Evolutionary conservation across 2,888 invertebrate genomes (phyloP).

Genomic region (Brachynemurus nebulosus): DNA sequence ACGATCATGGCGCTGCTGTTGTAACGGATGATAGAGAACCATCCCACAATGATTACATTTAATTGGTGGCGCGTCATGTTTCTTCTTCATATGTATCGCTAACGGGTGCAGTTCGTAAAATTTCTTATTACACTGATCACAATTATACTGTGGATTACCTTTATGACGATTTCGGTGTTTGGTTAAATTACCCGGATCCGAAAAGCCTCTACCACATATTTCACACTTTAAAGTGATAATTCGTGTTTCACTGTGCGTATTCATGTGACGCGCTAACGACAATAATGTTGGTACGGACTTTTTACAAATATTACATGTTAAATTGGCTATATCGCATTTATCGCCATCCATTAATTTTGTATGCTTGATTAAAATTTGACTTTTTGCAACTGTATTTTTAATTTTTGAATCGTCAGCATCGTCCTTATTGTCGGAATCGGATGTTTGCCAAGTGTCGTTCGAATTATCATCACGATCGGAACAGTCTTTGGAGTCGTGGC

Average conservation of each 20-base stretch:
- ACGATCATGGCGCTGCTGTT: background rate
- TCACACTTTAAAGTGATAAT: background rate
- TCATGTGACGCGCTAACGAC: background rate
- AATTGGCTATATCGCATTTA: background rate
- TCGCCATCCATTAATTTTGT: background rate
- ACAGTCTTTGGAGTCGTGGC: too few relatives aligned
- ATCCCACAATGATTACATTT: background rate
- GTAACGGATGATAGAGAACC: background rate
- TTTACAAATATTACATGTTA: slow-evolving; percentile 2
- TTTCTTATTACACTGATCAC: slow-evolving; percentile 4
- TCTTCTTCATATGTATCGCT: background rate
- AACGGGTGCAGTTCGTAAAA: background rate
- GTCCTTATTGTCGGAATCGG: background rate
- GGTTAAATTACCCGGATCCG: background rate
- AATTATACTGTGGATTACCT: background rate
- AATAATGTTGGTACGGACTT: background rate
- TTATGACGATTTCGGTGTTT: background rate
- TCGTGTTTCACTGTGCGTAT: background rate
- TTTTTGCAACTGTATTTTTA: background rate
- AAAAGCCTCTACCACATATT: slow-evolving; percentile 2
- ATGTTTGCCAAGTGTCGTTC: background rate
- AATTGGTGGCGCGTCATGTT: background rate
- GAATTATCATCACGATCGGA: background rate
- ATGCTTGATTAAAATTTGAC: background rate
- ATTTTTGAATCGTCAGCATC: background rate